A percentile compares a stretch with the other conserved stretches of the same genome.
These are phyloP conservation scores for Dolichoris vasculosae DNA, from an alignment of 1,140 invertebrate species.

Conservation along the genomic window DNA sequence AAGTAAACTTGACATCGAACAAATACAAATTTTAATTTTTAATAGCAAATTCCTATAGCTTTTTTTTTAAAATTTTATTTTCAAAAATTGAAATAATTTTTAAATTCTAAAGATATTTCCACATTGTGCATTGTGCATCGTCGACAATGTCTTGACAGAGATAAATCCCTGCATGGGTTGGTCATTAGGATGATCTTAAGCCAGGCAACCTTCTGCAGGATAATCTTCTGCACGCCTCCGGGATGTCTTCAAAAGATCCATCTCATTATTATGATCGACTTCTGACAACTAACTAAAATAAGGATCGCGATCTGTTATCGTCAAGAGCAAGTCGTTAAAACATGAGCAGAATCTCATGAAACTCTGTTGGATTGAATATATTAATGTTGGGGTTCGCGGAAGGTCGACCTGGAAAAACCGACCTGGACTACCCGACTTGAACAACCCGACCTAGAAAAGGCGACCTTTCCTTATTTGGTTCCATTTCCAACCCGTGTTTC, in stretches of 20 bases:
- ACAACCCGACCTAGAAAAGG: no score
- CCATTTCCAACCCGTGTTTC: background rate
- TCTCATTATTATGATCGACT: slow-evolving; percentile 43
- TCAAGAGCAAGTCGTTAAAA: slow-evolving; percentile 7
- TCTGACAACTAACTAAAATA: no score
- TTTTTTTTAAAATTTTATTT: no score
- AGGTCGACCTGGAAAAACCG: no score
- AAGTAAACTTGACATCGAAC: background rate
- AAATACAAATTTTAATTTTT: background rate
- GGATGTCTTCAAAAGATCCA: background rate
- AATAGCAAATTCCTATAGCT: no score
- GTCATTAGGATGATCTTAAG: background rate
- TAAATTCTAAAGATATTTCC: no score
- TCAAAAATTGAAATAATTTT: background rate
- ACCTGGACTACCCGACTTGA: no score
- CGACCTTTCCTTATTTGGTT: background rate
- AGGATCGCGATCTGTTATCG: slow-evolving; percentile 6
- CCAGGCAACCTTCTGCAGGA: no score
- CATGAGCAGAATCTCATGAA: background rate
- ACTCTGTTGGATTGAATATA: no score
- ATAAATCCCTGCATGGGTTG: background rate
- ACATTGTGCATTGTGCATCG: no score
- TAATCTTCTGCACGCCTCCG: background rate
- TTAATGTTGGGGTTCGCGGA: no score
- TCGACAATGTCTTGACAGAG: background rate